Evolutionary conservation across 2,888 invertebrate species (phyloP), one percentile per base, ranked within the genome.

Genomic region (Abrostola triplasia): DNA sequence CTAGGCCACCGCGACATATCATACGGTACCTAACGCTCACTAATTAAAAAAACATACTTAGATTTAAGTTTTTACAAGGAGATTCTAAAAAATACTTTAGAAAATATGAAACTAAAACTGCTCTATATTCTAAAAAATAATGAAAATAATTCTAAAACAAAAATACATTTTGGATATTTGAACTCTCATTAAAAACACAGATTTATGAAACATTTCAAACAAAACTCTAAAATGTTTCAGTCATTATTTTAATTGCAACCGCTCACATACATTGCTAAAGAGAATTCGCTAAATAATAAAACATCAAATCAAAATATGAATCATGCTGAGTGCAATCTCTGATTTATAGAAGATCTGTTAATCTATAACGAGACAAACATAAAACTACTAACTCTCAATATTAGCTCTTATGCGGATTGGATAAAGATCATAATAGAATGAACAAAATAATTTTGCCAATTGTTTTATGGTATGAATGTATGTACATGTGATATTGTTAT

Each of bases 251-350:
- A 51, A 51, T 51, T 59, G 42, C 51, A n/a, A 42, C 6, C 42
- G 51, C 44, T 59, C 10, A 10, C 69, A 61, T 70, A 40, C 10
- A 6, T 38, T 6, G 2, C 40, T 52, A 52, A 52, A 40, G 13
- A 52, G 52, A 40, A 42, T n/a, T 11, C 5, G 10, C 35, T 41
- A 54, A 54, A 54, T 38, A 35, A 54, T 49, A 49, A 35, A 49
- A 11, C 13, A 6, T 35, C 35, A 69, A 66, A 24, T 24, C 24
- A 24, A 24, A 24, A 24, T 24, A 24, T 24, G 67, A 73, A 76
- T 74, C 69, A 79, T 76, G 78, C 77, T 67, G 63, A 72, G 67
- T 68, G 71, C 77, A 85, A 82, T 85, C 81, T 81, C 71, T 12
- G 62, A 70, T 80, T 80, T 54, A 55, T 12, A 77, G 80, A 84